Evolutionary conservation across 2,888 invertebrate species (phyloP).

Genomic region (Lochmaea capreae): DNA sequence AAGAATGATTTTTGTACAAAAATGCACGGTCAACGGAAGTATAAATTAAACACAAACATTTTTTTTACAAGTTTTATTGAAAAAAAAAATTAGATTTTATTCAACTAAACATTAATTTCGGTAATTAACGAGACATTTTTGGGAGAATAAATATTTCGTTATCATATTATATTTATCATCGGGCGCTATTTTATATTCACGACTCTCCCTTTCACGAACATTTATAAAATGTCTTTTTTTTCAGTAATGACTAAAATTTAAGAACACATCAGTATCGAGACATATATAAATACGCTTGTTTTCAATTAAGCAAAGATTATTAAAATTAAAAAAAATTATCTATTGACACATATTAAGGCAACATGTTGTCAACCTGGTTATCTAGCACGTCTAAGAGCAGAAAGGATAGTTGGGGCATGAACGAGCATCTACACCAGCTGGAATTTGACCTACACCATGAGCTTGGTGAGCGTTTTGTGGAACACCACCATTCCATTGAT

Average conservation of each 20-base stretch:
- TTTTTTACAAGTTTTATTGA: background rate
- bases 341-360: constrained; percentile 34
- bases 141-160: background rate
- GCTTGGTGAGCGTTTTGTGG: constrained; percentile 50
- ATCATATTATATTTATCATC: background rate
- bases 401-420: constrained; percentile 65
- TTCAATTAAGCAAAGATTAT: background rate
- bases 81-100: background rate
- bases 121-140: background rate
- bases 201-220: background rate
- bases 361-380: constrained; percentile 57
- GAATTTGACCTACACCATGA: constrained; percentile 56
- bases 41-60: background rate
- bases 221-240: constrained; percentile 5
- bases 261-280: constrained; percentile 3
- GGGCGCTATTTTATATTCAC: background rate
- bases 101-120: background rate
- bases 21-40: background rate
- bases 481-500: constrained; percentile 46
- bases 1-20: too few relatives aligned
- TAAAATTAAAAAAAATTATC: constrained; percentile 3
- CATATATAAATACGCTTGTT: background rate
- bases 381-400: constrained; percentile 55
- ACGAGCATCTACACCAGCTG: constrained; percentile 64
- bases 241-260: constrained; percentile 2